Evolutionary conservation across 1,140 invertebrate genomes (phyloP), one percentile per base, ranked within the genome.

Genomic region (Listronotus oregonensis): DNA sequence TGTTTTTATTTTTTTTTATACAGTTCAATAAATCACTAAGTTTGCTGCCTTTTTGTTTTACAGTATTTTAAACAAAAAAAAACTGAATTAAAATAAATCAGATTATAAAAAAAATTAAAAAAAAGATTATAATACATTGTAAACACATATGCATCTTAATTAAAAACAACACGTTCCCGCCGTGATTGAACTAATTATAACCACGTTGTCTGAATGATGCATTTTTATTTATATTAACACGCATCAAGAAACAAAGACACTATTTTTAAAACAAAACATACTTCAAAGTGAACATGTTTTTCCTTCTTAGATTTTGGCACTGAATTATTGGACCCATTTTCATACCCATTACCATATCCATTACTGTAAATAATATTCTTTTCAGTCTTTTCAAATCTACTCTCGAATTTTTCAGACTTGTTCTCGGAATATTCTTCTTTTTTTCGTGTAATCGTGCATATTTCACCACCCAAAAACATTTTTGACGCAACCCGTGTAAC

Each of bases 381-480:
- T 15, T 32, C 18, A 17, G 43, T 34, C 50, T 37, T n/a, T 46
- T 46, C 12, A 46, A 46, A 17, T 17, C 12, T 8, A 8, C 1
- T 11, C 6, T 14, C n/a, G n/a, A 11, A 46, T 9, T 8, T n/a
- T 46, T 14, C 17, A 46, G n/a, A 17, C 21, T 50, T 42, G 15
- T 37, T 44, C 55, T 55, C 21, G 11, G 32, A 37, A 34, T 49
- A 57, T 21, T 67, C 32, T 50, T 65, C 60, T 15, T 42, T 59
- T 51, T 52, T 67, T n/a, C 63, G 31, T 43, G 31, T 50, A 43
- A 65, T 56, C 21, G 61, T 68, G 55, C 68, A 72, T 27, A 77
- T 75, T 67, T 74, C 68, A 57, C 73, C 75, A 58, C 75, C 75
- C 60, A 77, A 66, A 55, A 77, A 77, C 75, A 77, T 77, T 39